Evolutionary conservation across 2,797 vertebrate species (phyloP).

Genomic region (Danio albolineatus): DNA sequence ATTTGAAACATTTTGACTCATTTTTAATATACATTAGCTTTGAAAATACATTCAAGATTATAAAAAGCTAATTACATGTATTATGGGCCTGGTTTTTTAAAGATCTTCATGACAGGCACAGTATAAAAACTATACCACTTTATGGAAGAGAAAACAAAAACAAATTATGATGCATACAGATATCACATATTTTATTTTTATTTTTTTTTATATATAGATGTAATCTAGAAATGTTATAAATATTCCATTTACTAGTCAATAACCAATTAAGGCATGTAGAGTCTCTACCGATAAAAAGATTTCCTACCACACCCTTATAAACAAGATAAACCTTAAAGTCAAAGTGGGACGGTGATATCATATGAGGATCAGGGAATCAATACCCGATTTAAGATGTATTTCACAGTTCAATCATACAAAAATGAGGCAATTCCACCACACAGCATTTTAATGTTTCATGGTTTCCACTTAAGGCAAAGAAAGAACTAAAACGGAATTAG

Average conservation of each 20-base stretch:
- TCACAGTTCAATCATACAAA: conserved; percentile 38
- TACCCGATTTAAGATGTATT: conserved; percentile 27
- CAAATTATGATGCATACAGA: background rate
- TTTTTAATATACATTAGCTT: conserved; percentile 49
- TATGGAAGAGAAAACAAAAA: background rate
- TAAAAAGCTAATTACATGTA: conserved; percentile 60
- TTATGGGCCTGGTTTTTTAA: conserved; percentile 6
- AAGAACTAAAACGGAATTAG: background rate
- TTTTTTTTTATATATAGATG: background rate
- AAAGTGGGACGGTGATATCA: background rate
- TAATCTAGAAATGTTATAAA: background rate
- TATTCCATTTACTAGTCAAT: conserved; percentile 21
- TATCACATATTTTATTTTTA: too few relatives aligned
- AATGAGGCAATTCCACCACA: background rate
- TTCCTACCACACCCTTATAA: conserved; percentile 18
- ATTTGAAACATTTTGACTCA: conserved; percentile 64
- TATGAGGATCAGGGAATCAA: conserved; percentile 47
- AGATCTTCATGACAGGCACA: conserved; percentile 53
- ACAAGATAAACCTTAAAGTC: background rate
- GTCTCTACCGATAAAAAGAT: background rate
- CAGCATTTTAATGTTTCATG: conserved; percentile 6
- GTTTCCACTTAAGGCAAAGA: background rate
- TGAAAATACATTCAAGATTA: conserved; percentile 68
- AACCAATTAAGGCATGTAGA: background rate
- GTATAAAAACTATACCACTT: conserved; percentile 13